These are phyloP conservation scores for Athetis lepigone DNA, from an alignment of 2,888 invertebrate genomes.

Conservation along the genomic window DNA sequence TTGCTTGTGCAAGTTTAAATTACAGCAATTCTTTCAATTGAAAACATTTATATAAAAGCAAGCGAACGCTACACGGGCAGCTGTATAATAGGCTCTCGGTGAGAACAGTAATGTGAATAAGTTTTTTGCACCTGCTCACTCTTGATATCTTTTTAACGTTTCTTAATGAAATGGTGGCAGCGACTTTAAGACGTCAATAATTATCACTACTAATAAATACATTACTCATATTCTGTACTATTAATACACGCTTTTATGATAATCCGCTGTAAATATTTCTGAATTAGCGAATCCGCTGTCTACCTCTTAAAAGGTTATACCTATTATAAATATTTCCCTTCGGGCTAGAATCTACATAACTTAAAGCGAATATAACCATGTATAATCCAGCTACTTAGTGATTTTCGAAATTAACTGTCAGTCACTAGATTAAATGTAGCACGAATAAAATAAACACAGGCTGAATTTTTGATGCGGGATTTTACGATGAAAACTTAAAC, in stretches of 20 bases:
- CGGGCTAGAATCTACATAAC: conserved; percentile 22
- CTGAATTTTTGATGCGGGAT: not conserved
- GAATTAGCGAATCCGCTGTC: conserved; percentile 5
- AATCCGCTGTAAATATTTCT: conserved; percentile 8
- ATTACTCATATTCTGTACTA: not conserved
- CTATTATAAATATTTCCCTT: conserved; percentile 39
- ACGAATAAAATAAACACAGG: not conserved
- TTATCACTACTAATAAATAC: conserved; percentile 3
- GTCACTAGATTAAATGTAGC: conserved; percentile 9
- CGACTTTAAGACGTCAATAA: conserved; percentile 34
- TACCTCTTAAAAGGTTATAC: conserved; percentile 22
- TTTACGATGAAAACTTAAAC: too few relatives aligned
- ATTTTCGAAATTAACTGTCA: conserved; percentile 29
- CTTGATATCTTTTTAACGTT: conserved; percentile 69
- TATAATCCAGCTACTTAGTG: conserved; percentile 30
- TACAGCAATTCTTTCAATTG: conserved; percentile 77
- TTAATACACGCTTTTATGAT: not conserved
- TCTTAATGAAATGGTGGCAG: conserved; percentile 49
- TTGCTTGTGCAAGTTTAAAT: conserved; percentile 76
- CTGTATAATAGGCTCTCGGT: conserved; percentile 74
- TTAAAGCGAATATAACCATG: conserved; percentile 7
- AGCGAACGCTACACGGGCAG: conserved; percentile 71
- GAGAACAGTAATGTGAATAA: conserved; percentile 76
- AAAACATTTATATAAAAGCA: conserved; percentile 75
- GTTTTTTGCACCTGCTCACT: conserved; percentile 80